Percentiles rank a stretch among this genome's conserved stretches.
These are phyloP conservation scores for Murina feae DNA, from an alignment of 2,113 vertebrate genomes.

Conservation along the genomic window DNA sequence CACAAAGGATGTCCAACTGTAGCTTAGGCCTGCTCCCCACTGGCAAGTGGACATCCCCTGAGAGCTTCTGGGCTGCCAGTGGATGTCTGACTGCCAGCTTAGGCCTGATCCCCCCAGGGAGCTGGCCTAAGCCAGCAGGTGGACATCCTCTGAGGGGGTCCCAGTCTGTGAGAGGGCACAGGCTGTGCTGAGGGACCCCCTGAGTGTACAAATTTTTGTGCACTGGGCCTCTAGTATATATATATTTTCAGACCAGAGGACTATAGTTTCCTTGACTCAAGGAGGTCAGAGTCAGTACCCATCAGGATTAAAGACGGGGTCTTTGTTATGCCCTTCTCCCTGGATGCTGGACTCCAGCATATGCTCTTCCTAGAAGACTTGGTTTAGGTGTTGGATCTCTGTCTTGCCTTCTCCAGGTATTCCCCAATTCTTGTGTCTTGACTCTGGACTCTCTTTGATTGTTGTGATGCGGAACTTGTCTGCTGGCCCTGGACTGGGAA, in stretches of 20 bases:
- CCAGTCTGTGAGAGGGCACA: too few relatives aligned
- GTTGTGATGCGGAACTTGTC: background rate
- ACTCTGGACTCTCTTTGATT: background rate
- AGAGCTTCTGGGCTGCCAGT: too few relatives aligned
- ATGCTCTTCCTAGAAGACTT: background rate
- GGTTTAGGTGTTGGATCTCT: background rate
- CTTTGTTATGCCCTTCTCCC: background rate
- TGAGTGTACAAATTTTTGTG: too few relatives aligned
- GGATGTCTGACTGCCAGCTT: too few relatives aligned
- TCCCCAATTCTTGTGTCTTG: background rate
- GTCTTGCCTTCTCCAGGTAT: background rate
- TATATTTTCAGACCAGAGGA: background rate
- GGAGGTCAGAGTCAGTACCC: background rate
- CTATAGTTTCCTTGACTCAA: background rate
- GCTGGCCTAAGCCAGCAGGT: too few relatives aligned
- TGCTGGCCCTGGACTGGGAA: background rate
- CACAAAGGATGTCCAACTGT: too few relatives aligned
- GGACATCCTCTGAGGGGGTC: too few relatives aligned
- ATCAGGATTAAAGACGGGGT: background rate
- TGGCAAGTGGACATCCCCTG: too few relatives aligned
- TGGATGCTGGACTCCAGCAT: background rate
- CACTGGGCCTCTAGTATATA: too few relatives aligned
- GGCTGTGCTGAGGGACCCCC: too few relatives aligned
- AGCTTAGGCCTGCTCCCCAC: too few relatives aligned
- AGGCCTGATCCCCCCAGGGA: too few relatives aligned